Conservation (phyloP, 2,113 vertebrate species). For the Lampris megalopsis region DNA sequence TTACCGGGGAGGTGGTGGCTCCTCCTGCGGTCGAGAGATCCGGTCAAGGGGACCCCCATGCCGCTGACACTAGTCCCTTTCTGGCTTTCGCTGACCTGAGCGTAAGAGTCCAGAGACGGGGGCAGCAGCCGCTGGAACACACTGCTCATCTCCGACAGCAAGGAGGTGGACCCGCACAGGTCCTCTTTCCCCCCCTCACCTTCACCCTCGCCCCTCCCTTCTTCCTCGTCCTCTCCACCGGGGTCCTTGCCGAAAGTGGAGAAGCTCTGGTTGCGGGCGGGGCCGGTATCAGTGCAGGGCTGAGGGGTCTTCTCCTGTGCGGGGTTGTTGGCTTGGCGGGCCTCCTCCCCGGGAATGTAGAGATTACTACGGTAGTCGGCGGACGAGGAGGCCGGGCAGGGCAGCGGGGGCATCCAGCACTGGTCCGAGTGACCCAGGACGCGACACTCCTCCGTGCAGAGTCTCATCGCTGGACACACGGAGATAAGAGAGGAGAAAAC, state of each 20-base stretch:
- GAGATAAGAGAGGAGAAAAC: neutral
- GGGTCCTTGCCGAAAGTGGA: constrained; percentile 95
- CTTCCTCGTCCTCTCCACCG: constrained; percentile 54
- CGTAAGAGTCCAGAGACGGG: constrained; percentile 88
- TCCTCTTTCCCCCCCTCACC: constrained; percentile 66
- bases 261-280: constrained; percentile 92
- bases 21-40: constrained; percentile 91
- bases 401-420: constrained; percentile 96
- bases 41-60: constrained; percentile 71
- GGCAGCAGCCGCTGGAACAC: constrained; percentile 95
- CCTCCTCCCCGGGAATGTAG: constrained; percentile 95
- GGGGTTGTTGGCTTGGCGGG: constrained; percentile 76
- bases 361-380: constrained; percentile 95
- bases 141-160: constrained; percentile 96
- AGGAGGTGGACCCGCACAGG: constrained; percentile 85
- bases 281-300: constrained; percentile 66
- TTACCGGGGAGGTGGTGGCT: constrained; percentile 89
- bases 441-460: constrained; percentile 96
- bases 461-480: constrained; percentile 87
- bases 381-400: constrained; percentile 87
- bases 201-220: constrained; percentile 69
- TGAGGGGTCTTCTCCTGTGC: constrained; percentile 88
- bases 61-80: constrained; percentile 76
- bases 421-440: constrained; percentile 97
- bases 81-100: constrained; percentile 85